phyloP scores from a whole-genome alignment of 2,113 vertebrate species.

The Parus major region DNA sequence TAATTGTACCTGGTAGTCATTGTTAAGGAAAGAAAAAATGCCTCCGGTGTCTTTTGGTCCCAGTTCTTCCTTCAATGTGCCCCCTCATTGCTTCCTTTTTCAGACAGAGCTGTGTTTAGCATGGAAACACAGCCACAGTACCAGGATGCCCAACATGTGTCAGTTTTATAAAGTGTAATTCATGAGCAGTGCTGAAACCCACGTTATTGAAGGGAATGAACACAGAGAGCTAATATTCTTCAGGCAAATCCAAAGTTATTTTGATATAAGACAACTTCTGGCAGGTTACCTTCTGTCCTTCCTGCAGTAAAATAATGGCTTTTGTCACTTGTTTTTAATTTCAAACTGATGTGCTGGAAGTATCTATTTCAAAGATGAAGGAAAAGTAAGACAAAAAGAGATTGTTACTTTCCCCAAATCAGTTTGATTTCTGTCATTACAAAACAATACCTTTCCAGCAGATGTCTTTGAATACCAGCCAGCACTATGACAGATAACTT shows the following conservation, averaged over 20 bases:
- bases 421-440: constrained; percentile 66
- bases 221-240: background rate
- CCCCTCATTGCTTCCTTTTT: background rate
- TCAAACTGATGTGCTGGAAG: constrained; percentile 19
- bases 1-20: background rate
- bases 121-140: background rate
- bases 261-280: background rate
- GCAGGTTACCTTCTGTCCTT: constrained; percentile 22
- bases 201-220: background rate
- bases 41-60: background rate
- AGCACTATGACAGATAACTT: constrained; percentile 57
- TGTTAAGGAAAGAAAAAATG: background rate
- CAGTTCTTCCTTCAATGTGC: background rate
- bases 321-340: constrained; percentile 40
- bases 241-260: background rate
- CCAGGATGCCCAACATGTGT: background rate
- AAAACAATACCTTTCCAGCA: constrained; percentile 61
- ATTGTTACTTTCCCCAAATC: constrained; percentile 36
- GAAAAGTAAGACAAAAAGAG: constrained; percentile 46
- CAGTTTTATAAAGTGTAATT: background rate
- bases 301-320: constrained; percentile 17
- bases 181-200: background rate
- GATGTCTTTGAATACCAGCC: constrained; percentile 56
- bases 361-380: constrained; percentile 51
- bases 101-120: background rate